These are phyloP conservation scores for Drosophila athabasca DNA, from an alignment of 1,140 invertebrate genomes.

Conservation along the genomic window DNA sequence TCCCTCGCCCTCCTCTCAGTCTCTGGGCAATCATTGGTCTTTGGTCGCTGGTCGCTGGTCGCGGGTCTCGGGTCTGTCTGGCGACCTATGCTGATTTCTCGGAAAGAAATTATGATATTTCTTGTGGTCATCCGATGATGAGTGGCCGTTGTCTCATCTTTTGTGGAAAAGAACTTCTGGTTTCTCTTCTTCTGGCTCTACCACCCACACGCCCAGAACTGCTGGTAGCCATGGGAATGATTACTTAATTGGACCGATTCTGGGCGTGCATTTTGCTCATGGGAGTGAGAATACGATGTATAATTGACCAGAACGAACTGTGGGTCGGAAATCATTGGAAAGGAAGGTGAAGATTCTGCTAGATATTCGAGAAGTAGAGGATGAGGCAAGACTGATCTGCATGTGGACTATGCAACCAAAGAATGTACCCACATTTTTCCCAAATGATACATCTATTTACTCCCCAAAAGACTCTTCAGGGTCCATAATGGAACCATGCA, in stretches of 20 bases:
- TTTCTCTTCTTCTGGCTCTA: slow-evolving; percentile 26
- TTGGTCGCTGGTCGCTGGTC: slow-evolving; percentile 23
- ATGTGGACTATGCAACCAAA: not conserved
- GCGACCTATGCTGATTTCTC: slow-evolving; percentile 78
- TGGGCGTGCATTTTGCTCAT: too few species aligned
- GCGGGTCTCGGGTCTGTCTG: slow-evolving; percentile 22
- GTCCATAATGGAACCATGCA: too few species aligned
- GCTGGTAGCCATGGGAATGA: slow-evolving; percentile 22
- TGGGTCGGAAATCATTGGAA: slow-evolving; percentile 6
- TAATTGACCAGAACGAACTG: slow-evolving; percentile 13
- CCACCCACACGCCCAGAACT: slow-evolving; percentile 24
- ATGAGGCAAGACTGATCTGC: not conserved
- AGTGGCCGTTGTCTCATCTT: slow-evolving; percentile 44
- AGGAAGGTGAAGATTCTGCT: not conserved
- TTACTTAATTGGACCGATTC: slow-evolving; percentile 42
- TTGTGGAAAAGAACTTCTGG: slow-evolving; percentile 24
- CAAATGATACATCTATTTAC: too few species aligned
- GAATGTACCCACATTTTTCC: too few species aligned
- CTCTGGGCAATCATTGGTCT: slow-evolving; percentile 62
- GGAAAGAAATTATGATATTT: slow-evolving; percentile 75
- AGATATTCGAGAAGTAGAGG: not conserved
- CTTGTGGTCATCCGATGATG: slow-evolving; percentile 48
- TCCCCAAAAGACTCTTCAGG: too few species aligned
- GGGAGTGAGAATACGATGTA: slow-evolving; percentile 9
- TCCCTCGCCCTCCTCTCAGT: slow-evolving; percentile 2